Percentiles rank a stretch among this genome's conserved stretches.
phyloP scores from a whole-genome alignment of 2,113 vertebrate species.

The Crotalus viridis region DNA sequence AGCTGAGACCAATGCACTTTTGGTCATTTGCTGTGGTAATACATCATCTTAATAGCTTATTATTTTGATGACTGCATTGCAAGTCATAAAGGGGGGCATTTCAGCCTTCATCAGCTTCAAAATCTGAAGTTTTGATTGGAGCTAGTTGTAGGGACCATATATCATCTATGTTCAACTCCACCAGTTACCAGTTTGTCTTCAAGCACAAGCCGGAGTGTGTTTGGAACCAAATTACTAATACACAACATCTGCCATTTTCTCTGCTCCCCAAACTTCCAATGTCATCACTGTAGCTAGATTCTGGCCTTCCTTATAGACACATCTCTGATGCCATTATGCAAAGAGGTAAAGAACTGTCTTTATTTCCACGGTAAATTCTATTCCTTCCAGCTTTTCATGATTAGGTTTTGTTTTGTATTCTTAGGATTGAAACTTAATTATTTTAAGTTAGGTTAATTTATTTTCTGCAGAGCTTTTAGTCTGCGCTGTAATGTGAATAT shows the following conservation, averaged over 20 bases:
- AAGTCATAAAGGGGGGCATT: not conserved
- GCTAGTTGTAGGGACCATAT: not conserved
- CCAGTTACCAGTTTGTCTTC: not conserved
- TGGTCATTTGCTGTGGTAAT: no score
- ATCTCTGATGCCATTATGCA: not conserved
- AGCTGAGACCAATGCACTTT: not conserved
- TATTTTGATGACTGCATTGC: not conserved
- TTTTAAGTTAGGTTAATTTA: not conserved
- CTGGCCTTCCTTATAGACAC: not conserved
- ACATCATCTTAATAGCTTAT: not conserved
- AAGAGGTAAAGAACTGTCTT: not conserved
- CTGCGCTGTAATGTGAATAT: not conserved
- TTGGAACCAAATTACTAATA: not conserved
- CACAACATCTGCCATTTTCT: not conserved
- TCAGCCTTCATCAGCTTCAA: not conserved
- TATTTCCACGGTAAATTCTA: not conserved
- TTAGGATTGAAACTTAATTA: not conserved
- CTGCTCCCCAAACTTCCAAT: not conserved
- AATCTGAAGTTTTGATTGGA: not conserved
- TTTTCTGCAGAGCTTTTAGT: constrained; percentile 41
- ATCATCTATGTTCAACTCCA: not conserved
- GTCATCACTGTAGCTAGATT: not conserved
- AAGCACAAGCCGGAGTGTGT: not conserved
- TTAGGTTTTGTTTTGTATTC: not conserved
- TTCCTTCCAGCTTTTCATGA: not conserved